Conservation (phyloP, 2,797 vertebrate genomes). For the Sciurus carolinensis region DNA sequence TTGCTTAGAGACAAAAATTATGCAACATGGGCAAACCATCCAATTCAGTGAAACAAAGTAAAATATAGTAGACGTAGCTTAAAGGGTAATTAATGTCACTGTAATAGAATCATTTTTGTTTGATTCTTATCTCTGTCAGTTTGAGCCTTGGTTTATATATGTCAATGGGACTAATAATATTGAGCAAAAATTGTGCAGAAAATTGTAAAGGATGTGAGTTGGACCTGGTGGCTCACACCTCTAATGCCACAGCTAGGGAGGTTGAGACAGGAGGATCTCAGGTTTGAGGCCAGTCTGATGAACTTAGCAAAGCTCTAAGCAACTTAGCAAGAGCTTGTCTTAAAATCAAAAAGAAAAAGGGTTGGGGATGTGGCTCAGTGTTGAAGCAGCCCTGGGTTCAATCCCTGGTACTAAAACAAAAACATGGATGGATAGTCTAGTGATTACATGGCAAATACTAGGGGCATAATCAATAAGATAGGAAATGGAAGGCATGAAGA, state of each 20-base stretch:
- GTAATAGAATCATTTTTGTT: not conserved
- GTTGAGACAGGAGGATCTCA: too few species aligned
- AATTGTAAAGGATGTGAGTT: not conserved
- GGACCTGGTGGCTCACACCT: too few species aligned
- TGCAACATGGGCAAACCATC: not conserved
- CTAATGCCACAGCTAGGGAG: too few species aligned
- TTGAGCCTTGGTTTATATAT: not conserved
- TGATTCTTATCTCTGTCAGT: not conserved
- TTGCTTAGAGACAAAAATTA: not conserved
- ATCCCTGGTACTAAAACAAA: too few species aligned
- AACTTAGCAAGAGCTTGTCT: too few species aligned
- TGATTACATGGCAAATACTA: not conserved
- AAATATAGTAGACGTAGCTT: not conserved
- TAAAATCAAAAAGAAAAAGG: too few species aligned
- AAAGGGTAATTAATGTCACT: not conserved
- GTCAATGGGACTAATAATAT: not conserved
- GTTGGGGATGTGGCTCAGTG: too few species aligned
- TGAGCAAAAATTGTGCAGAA: not conserved
- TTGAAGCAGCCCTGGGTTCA: too few species aligned
- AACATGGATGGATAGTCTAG: not conserved
- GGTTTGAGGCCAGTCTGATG: too few species aligned
- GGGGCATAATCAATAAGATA: not conserved
- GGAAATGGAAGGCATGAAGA: not conserved
- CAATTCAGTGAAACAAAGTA: constrained; percentile 1
- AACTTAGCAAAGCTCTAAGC: too few species aligned